phyloP scores from a whole-genome alignment of 23 tunicate genomes.

The Diplosoma virens region DNA sequence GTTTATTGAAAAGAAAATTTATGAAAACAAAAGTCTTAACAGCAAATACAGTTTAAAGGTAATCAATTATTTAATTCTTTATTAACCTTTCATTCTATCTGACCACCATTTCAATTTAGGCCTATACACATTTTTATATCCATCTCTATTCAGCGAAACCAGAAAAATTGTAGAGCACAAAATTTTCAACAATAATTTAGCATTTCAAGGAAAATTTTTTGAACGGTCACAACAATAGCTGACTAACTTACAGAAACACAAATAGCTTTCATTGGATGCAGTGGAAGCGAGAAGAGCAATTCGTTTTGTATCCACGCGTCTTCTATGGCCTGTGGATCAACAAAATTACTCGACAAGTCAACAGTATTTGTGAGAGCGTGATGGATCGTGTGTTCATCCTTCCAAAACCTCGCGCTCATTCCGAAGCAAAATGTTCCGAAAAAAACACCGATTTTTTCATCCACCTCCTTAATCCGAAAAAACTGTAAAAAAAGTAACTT shows the following conservation, averaged over 20 bases:
- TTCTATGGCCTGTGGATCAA: constrained; percentile 83
- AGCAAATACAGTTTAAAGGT: too few relatives aligned
- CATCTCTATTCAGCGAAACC: too few relatives aligned
- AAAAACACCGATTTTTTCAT: constrained; percentile 75
- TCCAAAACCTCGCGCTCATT: constrained; percentile 91
- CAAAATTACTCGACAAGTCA: constrained; percentile 39
- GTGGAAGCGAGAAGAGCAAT: constrained; percentile 56
- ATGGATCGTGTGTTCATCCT: constrained; percentile 82
- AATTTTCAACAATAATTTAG: too few relatives aligned
- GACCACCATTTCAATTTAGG: too few relatives aligned
- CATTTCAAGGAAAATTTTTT: too few relatives aligned
- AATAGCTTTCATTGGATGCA: constrained; percentile 1
- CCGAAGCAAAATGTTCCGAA: constrained; percentile 89
- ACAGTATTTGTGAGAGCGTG: constrained; percentile 90
- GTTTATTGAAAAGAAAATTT: too few relatives aligned
- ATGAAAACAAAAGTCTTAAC: too few relatives aligned
- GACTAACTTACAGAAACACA: constrained; percentile 36
- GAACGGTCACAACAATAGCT: too few relatives aligned
- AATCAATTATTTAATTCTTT: too few relatives aligned
- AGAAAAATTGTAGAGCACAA: too few relatives aligned
- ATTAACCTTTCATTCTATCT: too few relatives aligned
- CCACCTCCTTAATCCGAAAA: constrained; percentile 14
- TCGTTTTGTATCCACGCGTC: constrained; percentile 84
- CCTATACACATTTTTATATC: too few relatives aligned
- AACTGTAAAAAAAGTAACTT: constrained; percentile 13